Evolutionary conservation across 2,888 invertebrate species (phyloP).

Genomic region (Perizoma flavofasciatum): DNA sequence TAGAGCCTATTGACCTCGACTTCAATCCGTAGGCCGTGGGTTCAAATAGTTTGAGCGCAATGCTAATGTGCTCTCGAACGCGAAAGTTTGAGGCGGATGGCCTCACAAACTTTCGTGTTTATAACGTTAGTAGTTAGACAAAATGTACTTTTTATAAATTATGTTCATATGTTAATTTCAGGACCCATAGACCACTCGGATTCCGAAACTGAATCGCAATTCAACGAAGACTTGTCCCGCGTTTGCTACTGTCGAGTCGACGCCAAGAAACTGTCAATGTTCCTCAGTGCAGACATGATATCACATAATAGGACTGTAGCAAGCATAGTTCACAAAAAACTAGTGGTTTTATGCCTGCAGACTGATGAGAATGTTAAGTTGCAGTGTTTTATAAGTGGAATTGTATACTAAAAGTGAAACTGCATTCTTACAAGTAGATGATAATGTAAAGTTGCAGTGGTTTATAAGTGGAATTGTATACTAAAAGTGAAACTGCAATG

Average conservation of each 20-base stretch:
- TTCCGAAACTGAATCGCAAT: constrained; percentile 71
- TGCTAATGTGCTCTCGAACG: no score
- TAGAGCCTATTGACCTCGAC: no score
- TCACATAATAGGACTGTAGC: constrained; percentile 89
- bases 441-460: no score
- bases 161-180: constrained; percentile 53
- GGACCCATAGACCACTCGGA: constrained; percentile 78
- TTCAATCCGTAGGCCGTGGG: no score
- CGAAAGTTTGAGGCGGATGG: no score
- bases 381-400: constrained; percentile 92
- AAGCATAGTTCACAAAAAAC: constrained; percentile 89
- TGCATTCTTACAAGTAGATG: no score
- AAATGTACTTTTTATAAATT: no score
- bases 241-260: constrained; percentile 86
- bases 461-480: no score
- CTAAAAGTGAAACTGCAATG: no score
- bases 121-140: no score
- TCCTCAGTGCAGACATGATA: constrained; percentile 90
- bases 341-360: constrained; percentile 89
- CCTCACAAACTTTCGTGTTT: no score
- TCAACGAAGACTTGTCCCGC: constrained; percentile 64
- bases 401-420: constrained; percentile 75
- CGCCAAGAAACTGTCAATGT: constrained; percentile 90
- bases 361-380: constrained; percentile 89
- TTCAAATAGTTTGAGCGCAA: no score